phyloP scores from a whole-genome alignment of 2,888 invertebrate genomes.

The Philonicus albiceps region DNA sequence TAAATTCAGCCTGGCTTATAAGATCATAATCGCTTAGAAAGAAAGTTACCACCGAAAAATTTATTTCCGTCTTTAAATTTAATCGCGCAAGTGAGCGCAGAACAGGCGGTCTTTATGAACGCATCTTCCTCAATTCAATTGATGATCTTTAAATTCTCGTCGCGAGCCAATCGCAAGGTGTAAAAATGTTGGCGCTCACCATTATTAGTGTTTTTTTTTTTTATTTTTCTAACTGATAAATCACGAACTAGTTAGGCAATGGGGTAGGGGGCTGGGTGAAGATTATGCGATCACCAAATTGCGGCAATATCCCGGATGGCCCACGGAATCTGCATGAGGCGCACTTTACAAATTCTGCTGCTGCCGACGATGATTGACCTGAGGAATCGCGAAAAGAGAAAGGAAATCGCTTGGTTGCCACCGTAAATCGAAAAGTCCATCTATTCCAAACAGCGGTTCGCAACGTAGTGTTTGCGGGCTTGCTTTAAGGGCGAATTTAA shows the following conservation, averaged over 20 bases:
- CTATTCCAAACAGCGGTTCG: background rate
- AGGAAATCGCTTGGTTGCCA: constrained; percentile 11
- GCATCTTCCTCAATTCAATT: constrained; percentile 28
- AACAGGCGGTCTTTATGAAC: background rate
- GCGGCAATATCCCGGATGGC: background rate
- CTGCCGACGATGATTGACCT: background rate
- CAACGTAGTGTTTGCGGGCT: background rate
- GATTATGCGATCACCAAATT: background rate
- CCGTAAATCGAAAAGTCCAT: background rate
- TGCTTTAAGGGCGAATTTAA: background rate
- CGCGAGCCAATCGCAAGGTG: background rate
- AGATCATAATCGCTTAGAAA: background rate
- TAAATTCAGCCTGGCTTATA: background rate
- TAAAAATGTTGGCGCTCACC: background rate
- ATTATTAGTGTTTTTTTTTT: too few relatives aligned
- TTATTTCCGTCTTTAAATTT: background rate
- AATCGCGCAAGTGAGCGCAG: background rate
- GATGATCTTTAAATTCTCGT: background rate
- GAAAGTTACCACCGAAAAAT: background rate
- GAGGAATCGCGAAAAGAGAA: constrained; percentile 43
- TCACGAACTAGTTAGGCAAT: background rate
- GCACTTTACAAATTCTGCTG: background rate
- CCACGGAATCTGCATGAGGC: background rate
- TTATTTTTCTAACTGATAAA: background rate
- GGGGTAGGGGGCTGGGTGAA: background rate